Evolutionary conservation across 2,113 vertebrate genomes (phyloP).

Genomic region (Girardinichthys multiradiatus): DNA sequence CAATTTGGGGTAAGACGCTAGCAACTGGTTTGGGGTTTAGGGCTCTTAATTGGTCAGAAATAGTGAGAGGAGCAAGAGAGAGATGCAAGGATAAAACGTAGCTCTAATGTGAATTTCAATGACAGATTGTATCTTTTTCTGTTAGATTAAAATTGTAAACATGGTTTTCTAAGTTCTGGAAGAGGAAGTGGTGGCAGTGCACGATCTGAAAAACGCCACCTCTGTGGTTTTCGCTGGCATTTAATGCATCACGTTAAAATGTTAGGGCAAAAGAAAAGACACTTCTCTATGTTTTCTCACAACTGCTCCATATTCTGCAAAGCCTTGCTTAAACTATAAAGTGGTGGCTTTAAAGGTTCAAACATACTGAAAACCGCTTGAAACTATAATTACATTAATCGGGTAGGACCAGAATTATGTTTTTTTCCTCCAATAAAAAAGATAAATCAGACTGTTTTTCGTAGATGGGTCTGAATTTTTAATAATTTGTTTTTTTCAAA

Average conservation of each 20-base stretch:
- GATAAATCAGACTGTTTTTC: not conserved
- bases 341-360: not conserved
- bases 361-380: not conserved
- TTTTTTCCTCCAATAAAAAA: not conserved
- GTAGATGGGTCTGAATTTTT: not conserved
- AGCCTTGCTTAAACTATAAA: not conserved
- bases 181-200: conserved; percentile 35
- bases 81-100: not conserved
- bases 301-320: not conserved
- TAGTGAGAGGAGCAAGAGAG: not conserved
- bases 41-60: not conserved
- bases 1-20: conserved; percentile 77
- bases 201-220: conserved; percentile 8
- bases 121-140: not conserved
- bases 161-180: conserved; percentile 18
- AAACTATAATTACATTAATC: not conserved
- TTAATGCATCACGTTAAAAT: not conserved
- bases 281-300: not conserved
- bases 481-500: not conserved
- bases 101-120: not conserved
- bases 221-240: conserved; percentile 27
- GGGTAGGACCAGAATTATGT: not conserved
- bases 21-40: not conserved
- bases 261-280: not conserved
- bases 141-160: conserved; percentile 9